phyloP scores from a whole-genome alignment of 2,797 vertebrate genomes.

The Argentina silus region DNA sequence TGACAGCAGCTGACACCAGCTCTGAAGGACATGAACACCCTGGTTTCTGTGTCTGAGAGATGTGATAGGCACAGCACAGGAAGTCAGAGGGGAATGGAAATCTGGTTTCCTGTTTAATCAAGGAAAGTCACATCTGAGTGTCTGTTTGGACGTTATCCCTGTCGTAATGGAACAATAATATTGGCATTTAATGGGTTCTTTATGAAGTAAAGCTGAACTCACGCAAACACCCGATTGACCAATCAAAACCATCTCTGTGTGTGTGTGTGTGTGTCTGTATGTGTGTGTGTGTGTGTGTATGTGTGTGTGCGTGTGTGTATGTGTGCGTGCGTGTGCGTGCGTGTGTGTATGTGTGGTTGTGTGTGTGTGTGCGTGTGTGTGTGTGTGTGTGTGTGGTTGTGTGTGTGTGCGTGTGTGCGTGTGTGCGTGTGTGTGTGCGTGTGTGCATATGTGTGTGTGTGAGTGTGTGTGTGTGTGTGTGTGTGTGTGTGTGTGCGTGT shows the following conservation, averaged over 20 bases:
- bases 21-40: not conserved
- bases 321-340: conserved; percentile 22
- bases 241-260: conserved; percentile 68
- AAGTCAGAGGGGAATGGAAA: not conserved
- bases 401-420: conserved; percentile 13
- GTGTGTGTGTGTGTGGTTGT: conserved; percentile 30
- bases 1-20: not conserved
- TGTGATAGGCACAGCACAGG: not conserved
- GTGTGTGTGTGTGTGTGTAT: conserved; percentile 34
- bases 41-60: not conserved
- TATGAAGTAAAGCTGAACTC: conserved; percentile 22
- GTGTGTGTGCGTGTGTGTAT: conserved; percentile 18
- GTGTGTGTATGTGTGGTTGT: conserved; percentile 41
- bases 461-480: conserved; percentile 9
- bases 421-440: conserved; percentile 27
- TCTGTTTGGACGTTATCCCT: no score
- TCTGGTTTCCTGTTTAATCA: no score
- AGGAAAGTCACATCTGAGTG: no score
- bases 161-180: no score
- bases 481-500: conserved; percentile 28
- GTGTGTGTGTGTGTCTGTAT: conserved; percentile 38
- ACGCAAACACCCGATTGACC: conserved; percentile 72
- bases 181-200: no score
- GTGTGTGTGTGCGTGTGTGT: conserved; percentile 39
- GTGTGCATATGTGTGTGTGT: conserved; percentile 36